Evolutionary conservation across 2,888 invertebrate genomes (phyloP), one percentile per base, ranked within the genome.

Genomic region (Prionchulus punctatus): DNA sequence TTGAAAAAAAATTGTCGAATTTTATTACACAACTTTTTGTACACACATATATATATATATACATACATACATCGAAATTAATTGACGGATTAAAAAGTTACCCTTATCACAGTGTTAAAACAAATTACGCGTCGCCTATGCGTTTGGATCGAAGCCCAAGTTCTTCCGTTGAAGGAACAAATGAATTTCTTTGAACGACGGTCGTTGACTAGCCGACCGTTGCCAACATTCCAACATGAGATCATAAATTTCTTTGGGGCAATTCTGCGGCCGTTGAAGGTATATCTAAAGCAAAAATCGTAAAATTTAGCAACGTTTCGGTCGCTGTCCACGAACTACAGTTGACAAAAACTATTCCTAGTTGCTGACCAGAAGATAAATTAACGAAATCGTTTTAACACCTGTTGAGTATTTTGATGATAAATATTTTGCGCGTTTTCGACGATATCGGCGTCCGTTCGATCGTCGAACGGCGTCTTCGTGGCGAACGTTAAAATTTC

Each of bases 151-250:
- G 31, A 31, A 55, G 3, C 55, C 55, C 18, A 21, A 42, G n/a
- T 82, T 80, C 76, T 83, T 83, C 66, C 84, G 74, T 70, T 83
- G 84, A 62, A 89, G 79, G 75, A 86, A 89, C 67, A 86, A 79
- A 71, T 87, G 86, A 57, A 90, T 84, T 74, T 89, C 88, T 67
- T 83, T 79, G 77, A 90, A 90, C 59, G 83, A 80, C 0, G 89
- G 89, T 43, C 90, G 78, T 67, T 86, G 83, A 55, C 79, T 77
- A 53, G 85, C 83, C 65, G 83, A 82, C 55, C 85, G 78, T 65
- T 84, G 83, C 88, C 89, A 90, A 75, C 89, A 90, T 73, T 88
- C 87, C 64, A 82, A 81, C 85, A 90, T 86, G 64, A 89, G 79
- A 72, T 86, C 87, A 76, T 85, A 88, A 60, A 90, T 84, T 72